Conservation (phyloP, 2,888 invertebrate species). For the Hermodice carunculata region DNA sequence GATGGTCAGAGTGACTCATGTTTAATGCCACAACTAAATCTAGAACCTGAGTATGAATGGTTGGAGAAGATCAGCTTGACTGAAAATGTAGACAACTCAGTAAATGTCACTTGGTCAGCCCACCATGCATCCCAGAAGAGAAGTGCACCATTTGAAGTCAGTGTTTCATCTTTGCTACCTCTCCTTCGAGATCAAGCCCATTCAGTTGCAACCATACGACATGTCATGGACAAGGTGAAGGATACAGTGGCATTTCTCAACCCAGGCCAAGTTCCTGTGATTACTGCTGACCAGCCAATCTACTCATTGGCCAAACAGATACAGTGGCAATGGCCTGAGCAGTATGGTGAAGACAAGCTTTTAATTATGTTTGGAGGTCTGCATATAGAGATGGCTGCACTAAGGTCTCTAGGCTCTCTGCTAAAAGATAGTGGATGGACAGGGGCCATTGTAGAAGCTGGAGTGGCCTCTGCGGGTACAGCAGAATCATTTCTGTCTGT, state of each 20-base stretch:
- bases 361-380: conserved; percentile 55
- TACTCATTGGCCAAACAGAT: conserved; percentile 52
- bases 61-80: conserved; percentile 12
- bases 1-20: background rate
- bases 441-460: conserved; percentile 35
- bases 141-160: conserved; percentile 1
- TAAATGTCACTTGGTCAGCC: conserved; percentile 22
- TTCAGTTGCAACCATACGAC: conserved; percentile 27
- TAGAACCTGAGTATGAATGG: conserved; percentile 25
- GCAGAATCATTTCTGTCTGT: conserved; percentile 43
- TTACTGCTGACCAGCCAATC: conserved; percentile 50
- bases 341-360: conserved; percentile 47
- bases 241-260: conserved; percentile 38
- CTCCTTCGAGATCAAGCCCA: conserved; percentile 17
- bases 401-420: conserved; percentile 44
- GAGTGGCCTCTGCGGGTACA: conserved; percentile 43
- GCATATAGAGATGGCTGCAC: conserved; percentile 53
- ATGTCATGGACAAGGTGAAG: conserved; percentile 26
- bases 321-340: conserved; percentile 53
- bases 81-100: conserved; percentile 5
- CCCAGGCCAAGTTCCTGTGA: conserved; percentile 48
- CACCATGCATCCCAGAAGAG: conserved; percentile 22
- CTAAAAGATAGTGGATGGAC: conserved; percentile 48
- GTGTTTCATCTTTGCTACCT: conserved; percentile 20
- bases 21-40: background rate